Conservation (phyloP, 2,113 vertebrate species). For the Butorides virescens region DNA sequence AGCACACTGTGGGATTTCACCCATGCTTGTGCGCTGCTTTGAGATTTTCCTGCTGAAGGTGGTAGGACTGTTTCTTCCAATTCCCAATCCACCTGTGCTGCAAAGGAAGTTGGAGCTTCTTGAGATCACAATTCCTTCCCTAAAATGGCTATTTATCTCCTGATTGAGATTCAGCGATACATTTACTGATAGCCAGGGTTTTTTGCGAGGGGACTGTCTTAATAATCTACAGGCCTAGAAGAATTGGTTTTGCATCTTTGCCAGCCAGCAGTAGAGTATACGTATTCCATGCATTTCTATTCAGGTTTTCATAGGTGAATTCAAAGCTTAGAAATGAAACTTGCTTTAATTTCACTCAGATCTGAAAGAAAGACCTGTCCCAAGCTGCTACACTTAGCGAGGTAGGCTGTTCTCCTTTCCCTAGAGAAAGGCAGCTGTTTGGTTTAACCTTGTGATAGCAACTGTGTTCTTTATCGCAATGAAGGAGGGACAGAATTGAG, state of each 20-base stretch:
- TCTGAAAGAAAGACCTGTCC: neutral
- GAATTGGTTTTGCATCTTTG: neutral
- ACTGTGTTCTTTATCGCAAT: neutral
- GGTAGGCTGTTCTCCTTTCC: neutral
- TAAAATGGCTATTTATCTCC: neutral
- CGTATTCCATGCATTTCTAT: neutral
- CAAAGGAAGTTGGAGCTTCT: neutral
- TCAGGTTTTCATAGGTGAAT: neutral
- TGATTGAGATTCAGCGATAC: neutral
- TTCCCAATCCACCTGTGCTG: neutral
- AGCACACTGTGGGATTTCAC: neutral
- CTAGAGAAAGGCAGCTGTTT: neutral
- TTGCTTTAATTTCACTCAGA: neutral
- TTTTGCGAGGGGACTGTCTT: neutral
- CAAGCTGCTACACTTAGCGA: neutral
- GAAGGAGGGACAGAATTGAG: neutral
- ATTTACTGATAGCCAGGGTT: neutral
- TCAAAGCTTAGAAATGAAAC: conserved; percentile 1
- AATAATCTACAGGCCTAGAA: neutral
- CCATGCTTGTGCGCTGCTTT: neutral
- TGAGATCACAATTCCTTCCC: neutral
- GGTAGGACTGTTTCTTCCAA: neutral
- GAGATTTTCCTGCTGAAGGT: neutral
- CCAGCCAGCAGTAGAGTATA: neutral
- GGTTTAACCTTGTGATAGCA: neutral